Conservation (phyloP, 2,888 invertebrate genomes). For the Drosophila histrio region DNA sequence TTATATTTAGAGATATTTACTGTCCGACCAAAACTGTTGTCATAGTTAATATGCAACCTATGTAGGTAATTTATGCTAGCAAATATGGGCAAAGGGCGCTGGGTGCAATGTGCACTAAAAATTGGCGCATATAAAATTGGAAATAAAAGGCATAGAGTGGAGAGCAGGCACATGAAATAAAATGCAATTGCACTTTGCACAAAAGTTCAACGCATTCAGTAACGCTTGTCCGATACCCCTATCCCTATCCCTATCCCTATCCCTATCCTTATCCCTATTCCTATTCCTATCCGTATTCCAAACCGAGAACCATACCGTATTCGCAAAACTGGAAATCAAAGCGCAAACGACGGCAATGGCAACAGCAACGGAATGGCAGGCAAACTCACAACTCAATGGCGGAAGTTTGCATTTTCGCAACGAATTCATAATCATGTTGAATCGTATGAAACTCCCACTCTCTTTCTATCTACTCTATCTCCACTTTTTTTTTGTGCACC, state of each 20-base stretch:
- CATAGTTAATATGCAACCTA: slow-evolving; percentile 10
- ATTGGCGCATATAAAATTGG: slow-evolving; percentile 57
- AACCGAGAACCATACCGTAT: slow-evolving; percentile 23
- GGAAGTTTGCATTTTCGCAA: slow-evolving; percentile 79
- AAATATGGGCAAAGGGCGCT: slow-evolving; percentile 48
- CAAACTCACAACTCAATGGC: slow-evolving; percentile 79
- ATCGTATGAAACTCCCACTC: slow-evolving; percentile 23
- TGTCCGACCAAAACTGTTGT: neutral
- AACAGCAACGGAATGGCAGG: slow-evolving; percentile 25
- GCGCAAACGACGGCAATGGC: slow-evolving; percentile 59
- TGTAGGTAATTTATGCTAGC: slow-evolving; percentile 2
- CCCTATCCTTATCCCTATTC: neutral
- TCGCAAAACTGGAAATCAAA: slow-evolving; percentile 69
- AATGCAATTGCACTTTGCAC: slow-evolving; percentile 81
- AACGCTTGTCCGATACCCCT: slow-evolving; percentile 31
- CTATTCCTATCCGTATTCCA: neutral
- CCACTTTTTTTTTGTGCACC: neutral
- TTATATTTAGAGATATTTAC: too few species aligned
- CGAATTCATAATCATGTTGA: slow-evolving; percentile 80
- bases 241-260: neutral
- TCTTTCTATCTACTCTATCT: slow-evolving; percentile 4
- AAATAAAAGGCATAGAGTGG: slow-evolving; percentile 42
- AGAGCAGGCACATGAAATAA: slow-evolving; percentile 59
- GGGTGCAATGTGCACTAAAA: slow-evolving; percentile 20
- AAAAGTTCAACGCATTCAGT: slow-evolving; percentile 81